These are phyloP conservation scores for Incurvaria masculella DNA, from an alignment of 2,888 invertebrate species.

Conservation along the genomic window DNA sequence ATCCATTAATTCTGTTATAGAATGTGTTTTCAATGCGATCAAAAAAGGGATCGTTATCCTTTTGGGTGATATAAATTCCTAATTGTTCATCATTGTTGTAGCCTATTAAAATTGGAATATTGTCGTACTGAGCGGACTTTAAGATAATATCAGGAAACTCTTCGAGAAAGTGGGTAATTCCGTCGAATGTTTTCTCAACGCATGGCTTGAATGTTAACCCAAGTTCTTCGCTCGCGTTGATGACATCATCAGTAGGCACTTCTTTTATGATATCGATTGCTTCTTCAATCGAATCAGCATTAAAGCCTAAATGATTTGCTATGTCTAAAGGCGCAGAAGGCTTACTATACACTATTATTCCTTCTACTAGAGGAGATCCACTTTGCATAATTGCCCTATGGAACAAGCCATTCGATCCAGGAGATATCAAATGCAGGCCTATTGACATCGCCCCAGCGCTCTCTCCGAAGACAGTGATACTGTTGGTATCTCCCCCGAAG, in stretches of 20 bases:
- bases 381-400: constrained; percentile 28
- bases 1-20: background rate
- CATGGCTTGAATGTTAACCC: constrained; percentile 25
- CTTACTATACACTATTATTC: constrained; percentile 21
- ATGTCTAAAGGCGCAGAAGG: constrained; percentile 22
- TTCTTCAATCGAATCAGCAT: constrained; percentile 18
- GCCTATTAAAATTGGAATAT: constrained; percentile 29
- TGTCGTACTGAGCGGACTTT: constrained; percentile 7
- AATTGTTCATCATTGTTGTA: constrained; percentile 27
- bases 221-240: constrained; percentile 19
- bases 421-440: constrained; percentile 27
- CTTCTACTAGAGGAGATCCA: constrained; percentile 22
- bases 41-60: background rate
- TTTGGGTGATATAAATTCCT: background rate
- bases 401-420: constrained; percentile 22
- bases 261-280: constrained; percentile 23
- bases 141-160: constrained; percentile 19
- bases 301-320: constrained; percentile 23
- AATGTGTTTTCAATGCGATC: background rate
- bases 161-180: constrained; percentile 24
- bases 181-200: constrained; percentile 26
- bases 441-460: constrained; percentile 29
- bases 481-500: constrained; percentile 29
- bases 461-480: constrained; percentile 28
- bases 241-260: constrained; percentile 20